These are phyloP conservation scores for Pteromalus puparum DNA, from an alignment of 1,140 invertebrate species.

Conservation along the genomic window DNA sequence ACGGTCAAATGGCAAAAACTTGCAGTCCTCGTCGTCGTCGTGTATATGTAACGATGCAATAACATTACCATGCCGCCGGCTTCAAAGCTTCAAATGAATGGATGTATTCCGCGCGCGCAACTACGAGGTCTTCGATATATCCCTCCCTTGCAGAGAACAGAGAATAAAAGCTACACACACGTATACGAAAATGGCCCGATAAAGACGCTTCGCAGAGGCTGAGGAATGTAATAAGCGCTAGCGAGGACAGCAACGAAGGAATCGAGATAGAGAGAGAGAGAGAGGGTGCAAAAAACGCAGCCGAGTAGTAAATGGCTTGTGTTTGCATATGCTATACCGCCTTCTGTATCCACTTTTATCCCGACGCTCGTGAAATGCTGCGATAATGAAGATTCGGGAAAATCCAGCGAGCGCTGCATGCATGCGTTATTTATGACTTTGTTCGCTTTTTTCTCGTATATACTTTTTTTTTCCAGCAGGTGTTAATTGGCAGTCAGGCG, in stretches of 20 bases:
- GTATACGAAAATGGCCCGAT: conserved; percentile 24
- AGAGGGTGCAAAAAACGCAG: conserved; percentile 30
- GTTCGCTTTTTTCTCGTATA: too few relatives aligned
- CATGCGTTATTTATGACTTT: too few relatives aligned
- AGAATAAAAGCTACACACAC: not conserved
- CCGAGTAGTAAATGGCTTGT: conserved; percentile 21
- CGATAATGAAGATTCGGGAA: too few relatives aligned
- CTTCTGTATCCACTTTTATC: too few relatives aligned
- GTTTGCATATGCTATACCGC: not conserved
- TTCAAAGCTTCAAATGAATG: conserved; percentile 66
- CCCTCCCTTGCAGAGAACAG: not conserved
- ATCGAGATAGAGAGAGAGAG: conserved; percentile 21
- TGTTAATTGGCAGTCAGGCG: too few relatives aligned
- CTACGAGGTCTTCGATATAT: conserved; percentile 36
- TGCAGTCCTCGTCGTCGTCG: not conserved
- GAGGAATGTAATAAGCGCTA: conserved; percentile 33
- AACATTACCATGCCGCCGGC: conserved; percentile 64
- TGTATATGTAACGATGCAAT: conserved; percentile 64
- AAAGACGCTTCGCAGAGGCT: conserved; percentile 48
- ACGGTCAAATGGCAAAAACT: conserved; percentile 25
- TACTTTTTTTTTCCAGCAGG: too few relatives aligned
- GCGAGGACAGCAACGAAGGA: conserved; percentile 9
- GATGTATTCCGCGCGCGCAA: conserved; percentile 60
- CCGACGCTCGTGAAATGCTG: too few relatives aligned
- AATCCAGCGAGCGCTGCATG: too few relatives aligned